These are phyloP conservation scores for Daubentonia madagascariensis DNA, from an alignment of 2,113 vertebrate species.

Conservation along the genomic window DNA sequence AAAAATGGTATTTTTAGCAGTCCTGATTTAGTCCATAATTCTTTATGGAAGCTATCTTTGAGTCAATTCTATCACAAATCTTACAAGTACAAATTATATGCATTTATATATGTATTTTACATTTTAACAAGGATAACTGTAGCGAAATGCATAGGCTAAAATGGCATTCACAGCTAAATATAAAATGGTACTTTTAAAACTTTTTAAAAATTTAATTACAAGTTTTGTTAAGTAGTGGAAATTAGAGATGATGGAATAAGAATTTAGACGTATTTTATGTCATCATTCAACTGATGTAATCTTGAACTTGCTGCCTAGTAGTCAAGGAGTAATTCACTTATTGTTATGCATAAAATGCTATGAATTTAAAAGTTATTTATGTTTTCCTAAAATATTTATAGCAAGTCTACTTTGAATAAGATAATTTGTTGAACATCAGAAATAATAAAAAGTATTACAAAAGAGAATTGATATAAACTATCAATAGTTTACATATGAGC, in stretches of 20 bases:
- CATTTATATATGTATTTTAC: neutral
- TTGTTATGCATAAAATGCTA: neutral
- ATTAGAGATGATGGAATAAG: neutral
- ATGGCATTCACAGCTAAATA: neutral
- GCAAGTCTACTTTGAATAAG: neutral
- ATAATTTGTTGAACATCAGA: neutral
- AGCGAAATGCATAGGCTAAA: neutral
- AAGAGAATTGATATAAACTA: neutral
- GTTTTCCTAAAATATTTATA: neutral
- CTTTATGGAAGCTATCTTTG: neutral
- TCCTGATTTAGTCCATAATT: slow-evolving; percentile 32
- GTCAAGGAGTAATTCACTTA: neutral
- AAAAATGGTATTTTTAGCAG: slow-evolving; percentile 57
- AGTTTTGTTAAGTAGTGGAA: neutral
- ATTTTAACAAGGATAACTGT: neutral
- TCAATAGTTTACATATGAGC: neutral
- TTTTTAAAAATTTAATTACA: neutral
- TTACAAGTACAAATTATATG: neutral
- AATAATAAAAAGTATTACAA: neutral
- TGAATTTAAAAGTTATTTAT: neutral
- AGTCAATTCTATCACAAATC: neutral
- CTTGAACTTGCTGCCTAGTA: neutral
- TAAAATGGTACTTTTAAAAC: neutral
- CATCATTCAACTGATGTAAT: neutral
- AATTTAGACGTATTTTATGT: neutral